Evolutionary conservation across 2,797 vertebrate genomes (phyloP), one percentile per base, ranked within the genome.

Genomic region (Hemibagrus guttatus): DNA sequence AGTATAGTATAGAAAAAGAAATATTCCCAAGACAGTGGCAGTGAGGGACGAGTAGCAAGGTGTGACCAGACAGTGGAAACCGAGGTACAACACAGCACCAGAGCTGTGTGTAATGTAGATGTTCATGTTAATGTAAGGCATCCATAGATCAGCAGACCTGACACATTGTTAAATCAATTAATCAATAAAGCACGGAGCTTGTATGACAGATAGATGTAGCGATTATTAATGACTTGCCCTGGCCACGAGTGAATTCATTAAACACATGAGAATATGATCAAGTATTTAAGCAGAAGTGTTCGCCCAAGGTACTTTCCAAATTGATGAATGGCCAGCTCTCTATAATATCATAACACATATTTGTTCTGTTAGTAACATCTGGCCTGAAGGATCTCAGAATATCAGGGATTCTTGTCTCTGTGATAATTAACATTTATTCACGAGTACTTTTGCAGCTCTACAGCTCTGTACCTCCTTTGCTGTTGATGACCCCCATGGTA

Each of bases 401-500:
- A 39, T 81, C 26, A 31, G 59, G 3, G 49, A 23, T 28, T 19
- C 3, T 19, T 69, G 13, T 68, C 42, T 74, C 42, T 11, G 23
- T 28, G 6, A 19, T 83, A 42, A 61, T 46, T 80, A 58, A 59
- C 13, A 39, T 52, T 19, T 39, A 78, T 68, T 61, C 54, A 72
- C 23, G 31, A 63, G 39, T 61, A 9, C 39, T n/a, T n/a, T 4
- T 68, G 12, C 69, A 75, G 31, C 26, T 59, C n/a, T 61, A 19
- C 88, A 13, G 54, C 4, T 64, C 61, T 52, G 87, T 91, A 97
- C 98, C 96, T 94, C 97, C 96, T 93, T 96, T 97, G 92, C 93
- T 96, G 87, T 93, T 93, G 90, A 96, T 93, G 92, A 97, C 91
- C 84, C 96, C 97, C 7, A 95, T 94, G 1, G 96, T 96, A 92